Evolutionary conservation across 2,113 vertebrate genomes (phyloP), one percentile per base, ranked within the genome.

Genomic region (Theristicus caerulescens): DNA sequence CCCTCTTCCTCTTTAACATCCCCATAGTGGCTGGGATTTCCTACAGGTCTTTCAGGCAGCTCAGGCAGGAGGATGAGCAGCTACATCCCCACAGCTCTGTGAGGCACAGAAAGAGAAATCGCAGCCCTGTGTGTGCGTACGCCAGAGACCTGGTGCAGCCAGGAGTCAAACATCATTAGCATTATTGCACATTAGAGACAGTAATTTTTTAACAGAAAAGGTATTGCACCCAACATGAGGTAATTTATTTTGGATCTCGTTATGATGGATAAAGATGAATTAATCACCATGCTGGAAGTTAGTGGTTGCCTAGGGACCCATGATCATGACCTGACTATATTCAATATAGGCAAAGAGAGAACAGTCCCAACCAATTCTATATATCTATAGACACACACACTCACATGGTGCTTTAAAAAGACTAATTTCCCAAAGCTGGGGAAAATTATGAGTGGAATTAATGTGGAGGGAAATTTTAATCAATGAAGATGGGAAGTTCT

Each of bases 261-360:
- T 96, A 93, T 87, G 93, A 95, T 76, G 61, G 84, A 87, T 94
- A 92, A 90, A 89, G 90, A 92, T 88, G 79, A 96, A 96, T 95
- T 95, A 94, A 94, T 95, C 88, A 91, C 86, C 2, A 6, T 36
- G 57, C 73, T 96, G 92, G 57, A 92, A 91, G 88, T 88, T 87
- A 96, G 94, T 94, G 52, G 83, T 89, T 96, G 92, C 91, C 95
- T 92, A 76, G 95, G 92, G 93, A 94, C 57, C 57, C 76, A 86
- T 86, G 92, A 91, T 93, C 88, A 86, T 69, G 92, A 96, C 91
- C 88, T 89, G 90, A 92, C 94, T 94, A 83, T 86, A 44, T 82
- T 92, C 95, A 96, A 88, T 86, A 57, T 5, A 36, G 86, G 80
- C 66, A 72, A 94, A 84, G 80, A 91, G 78, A 90, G 86, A 86